Conservation (phyloP, 2,113 vertebrate genomes). For the Tragelaphus imberbis region DNA sequence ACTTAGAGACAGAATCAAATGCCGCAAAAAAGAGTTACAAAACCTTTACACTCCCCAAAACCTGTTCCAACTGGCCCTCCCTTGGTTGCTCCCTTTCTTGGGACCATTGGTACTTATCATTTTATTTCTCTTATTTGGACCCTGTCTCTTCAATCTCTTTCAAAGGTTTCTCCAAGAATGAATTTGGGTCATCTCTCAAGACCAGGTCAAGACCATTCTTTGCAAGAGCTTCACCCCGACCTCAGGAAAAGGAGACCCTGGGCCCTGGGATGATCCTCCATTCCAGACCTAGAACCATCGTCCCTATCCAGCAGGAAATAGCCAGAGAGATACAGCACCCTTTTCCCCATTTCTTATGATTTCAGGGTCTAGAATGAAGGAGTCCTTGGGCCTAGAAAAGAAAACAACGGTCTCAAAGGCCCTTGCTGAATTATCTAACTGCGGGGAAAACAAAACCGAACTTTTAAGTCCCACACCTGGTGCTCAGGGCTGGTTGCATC, state of each 20-base stretch:
- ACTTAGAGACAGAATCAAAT: background rate
- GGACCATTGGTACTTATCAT: background rate
- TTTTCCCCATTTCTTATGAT: background rate
- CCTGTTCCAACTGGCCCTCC: background rate
- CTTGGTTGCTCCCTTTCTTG: background rate
- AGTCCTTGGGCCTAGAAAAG: background rate
- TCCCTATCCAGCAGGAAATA: background rate
- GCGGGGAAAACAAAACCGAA: background rate
- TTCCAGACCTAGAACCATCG: background rate
- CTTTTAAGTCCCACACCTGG: background rate
- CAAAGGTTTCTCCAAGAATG: background rate
- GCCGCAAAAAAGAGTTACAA: background rate
- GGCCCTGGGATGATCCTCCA: background rate
- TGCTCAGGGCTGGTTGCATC: background rate
- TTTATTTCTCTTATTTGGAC: background rate
- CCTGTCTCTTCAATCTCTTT: background rate
- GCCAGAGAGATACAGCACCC: background rate
- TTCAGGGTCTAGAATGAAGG: background rate
- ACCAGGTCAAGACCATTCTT: background rate
- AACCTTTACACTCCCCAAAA: background rate
- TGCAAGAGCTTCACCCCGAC: background rate
- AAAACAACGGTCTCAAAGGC: background rate
- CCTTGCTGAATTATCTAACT: background rate
- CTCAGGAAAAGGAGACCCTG: background rate
- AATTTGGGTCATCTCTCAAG: background rate